Evolutionary conservation across 1,140 invertebrate genomes (phyloP), one percentile per base, ranked within the genome.

Genomic region (Chionoecetes opilio): DNA sequence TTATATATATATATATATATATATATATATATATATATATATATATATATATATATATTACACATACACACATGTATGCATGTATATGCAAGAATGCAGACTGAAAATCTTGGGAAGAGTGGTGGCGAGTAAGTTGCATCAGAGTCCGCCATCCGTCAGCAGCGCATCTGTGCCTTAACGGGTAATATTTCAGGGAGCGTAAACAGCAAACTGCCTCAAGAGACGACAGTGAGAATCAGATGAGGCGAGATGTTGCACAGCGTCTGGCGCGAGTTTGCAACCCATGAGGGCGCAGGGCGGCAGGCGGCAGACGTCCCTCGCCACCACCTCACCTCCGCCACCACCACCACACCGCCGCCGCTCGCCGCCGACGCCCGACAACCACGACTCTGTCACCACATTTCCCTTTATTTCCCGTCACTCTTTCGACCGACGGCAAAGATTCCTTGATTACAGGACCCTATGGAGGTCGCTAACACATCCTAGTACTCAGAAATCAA

Each of bases 211-310:
- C 63, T 75, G 21, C 26, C 21, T 75, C n/a, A 75, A 89, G 34
- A 37, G 21, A 37, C 21, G 14, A 34, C 14, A 87, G 86, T 6
- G 86, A 37, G 86, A 35, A 38, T 88, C 37, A 38, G 34, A 88
- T 38, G 86, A 88, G 32, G 86, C 26, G 86, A 88, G 86, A 37
- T n/a, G 26, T 34, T n/a, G 86, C 8, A 14, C 29, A 38, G 63
- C 29, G 34, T 90, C 88, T 41, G 38, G 88, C 8, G 88, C 37
- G 88, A 37, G 29, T 38, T 90, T 90, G 88, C 88, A 90, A 90
- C 88, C 37, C 88, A 0, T 5, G 14, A 38, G 34, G 37, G 85
- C 85, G 37, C 32, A 38, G 37, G 85, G 14, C 26, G 85, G 37
- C 46, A 31, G 88, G 37, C 37, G 88, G n/a, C n/a, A n/a, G n/a